These are phyloP conservation scores for Forbesichthys papilliferus DNA, from an alignment of 2,113 vertebrate genomes.

Conservation along the genomic window DNA sequence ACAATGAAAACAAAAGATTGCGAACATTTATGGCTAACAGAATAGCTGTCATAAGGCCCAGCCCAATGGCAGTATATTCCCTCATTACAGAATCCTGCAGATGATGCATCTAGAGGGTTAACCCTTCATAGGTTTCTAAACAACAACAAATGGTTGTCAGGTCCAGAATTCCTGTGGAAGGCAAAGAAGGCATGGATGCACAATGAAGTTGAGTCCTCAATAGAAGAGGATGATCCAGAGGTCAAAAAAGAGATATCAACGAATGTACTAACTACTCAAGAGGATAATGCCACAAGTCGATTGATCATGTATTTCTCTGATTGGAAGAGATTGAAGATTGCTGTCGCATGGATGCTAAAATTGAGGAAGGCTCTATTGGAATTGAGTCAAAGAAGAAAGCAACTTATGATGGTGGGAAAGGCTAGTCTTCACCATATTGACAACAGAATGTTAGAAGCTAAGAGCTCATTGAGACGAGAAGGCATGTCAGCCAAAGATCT, in stretches of 20 bases:
- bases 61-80: constrained; percentile 12
- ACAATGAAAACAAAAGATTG: constrained; percentile 16
- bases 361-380: neutral
- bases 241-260: too few relatives aligned
- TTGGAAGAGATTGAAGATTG: neutral
- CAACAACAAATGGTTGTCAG: constrained; percentile 15
- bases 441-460: neutral
- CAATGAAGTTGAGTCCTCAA: neutral
- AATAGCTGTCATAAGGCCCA: constrained; percentile 1
- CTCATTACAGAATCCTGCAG: constrained; percentile 8
- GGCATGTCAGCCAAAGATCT: neutral
- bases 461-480: neutral
- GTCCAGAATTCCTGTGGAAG: constrained; percentile 15
- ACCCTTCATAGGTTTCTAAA: neutral
- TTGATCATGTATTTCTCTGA: neutral
- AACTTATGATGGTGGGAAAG: neutral
- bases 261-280: neutral
- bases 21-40: constrained; percentile 19
- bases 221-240: neutral
- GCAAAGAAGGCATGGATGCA: constrained; percentile 3
- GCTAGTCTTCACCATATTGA: neutral
- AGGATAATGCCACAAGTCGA: neutral
- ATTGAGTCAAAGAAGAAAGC: neutral
- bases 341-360: neutral
- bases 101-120: constrained; percentile 6